Evolutionary conservation across 2,113 vertebrate species (phyloP).

Genomic region (Gorsachius goisagi): DNA sequence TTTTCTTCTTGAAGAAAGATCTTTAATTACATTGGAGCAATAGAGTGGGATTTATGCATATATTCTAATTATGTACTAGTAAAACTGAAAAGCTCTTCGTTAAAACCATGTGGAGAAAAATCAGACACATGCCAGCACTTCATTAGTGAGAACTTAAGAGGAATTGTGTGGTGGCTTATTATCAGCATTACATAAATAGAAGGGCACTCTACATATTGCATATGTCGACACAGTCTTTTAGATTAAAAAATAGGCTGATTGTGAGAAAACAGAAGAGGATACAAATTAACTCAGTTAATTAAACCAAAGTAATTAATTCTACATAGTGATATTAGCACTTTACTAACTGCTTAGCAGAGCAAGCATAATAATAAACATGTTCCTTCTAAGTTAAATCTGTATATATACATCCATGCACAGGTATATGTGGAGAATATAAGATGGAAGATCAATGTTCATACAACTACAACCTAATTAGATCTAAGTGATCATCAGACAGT

Average conservation of each 20-base stretch:
- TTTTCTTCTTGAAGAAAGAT: conserved; percentile 60
- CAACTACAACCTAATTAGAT: not conserved
- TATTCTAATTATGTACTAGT: conserved; percentile 65
- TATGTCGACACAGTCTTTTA: not conserved
- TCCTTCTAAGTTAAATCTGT: not conserved
- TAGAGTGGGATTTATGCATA: conserved; percentile 48
- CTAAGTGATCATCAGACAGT: not conserved
- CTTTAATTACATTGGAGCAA: conserved; percentile 68
- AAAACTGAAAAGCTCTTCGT: conserved; percentile 64
- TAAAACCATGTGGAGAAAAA: conserved; percentile 59
- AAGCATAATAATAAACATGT: not conserved
- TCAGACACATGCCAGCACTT: conserved; percentile 58
- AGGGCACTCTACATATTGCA: conserved; percentile 13
- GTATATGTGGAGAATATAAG: not conserved
- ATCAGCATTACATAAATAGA: conserved; percentile 44
- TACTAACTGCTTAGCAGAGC: not conserved
- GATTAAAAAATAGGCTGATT: conserved; percentile 17
- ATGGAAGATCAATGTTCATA: not conserved
- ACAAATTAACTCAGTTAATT: not conserved
- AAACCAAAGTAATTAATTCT: conserved; percentile 13
- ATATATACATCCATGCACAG: not conserved
- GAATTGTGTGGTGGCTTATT: conserved; percentile 57
- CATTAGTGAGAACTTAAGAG: conserved; percentile 52
- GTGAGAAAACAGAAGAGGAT: conserved; percentile 18
- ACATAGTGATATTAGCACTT: not conserved